These are phyloP conservation scores for Lagopus leucura DNA, from an alignment of 2,113 vertebrate species.

Conservation along the genomic window DNA sequence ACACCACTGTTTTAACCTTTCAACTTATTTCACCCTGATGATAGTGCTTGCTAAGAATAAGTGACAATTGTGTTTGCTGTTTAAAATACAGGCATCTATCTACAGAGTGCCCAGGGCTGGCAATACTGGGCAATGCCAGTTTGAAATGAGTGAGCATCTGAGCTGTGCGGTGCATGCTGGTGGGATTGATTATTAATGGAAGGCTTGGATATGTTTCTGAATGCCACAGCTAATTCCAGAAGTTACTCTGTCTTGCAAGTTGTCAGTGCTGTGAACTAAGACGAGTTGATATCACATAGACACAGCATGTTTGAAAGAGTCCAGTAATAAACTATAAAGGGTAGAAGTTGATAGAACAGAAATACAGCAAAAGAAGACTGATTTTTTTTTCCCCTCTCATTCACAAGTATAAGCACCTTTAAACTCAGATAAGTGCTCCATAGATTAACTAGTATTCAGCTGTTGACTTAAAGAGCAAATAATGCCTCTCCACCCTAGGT, in stretches of 20 bases:
- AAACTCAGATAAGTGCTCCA: not conserved
- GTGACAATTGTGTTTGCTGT: not conserved
- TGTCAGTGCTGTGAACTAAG: not conserved
- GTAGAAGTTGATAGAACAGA: not conserved
- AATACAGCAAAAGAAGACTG: not conserved
- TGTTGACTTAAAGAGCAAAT: not conserved
- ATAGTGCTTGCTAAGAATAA: conserved; percentile 28
- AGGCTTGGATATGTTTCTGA: not conserved
- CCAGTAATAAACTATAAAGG: not conserved
- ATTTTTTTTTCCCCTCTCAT: not conserved
- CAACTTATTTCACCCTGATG: conserved; percentile 7
- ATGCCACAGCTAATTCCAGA: not conserved
- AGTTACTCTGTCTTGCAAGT: not conserved
- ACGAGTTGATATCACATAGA: not conserved
- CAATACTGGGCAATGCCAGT: not conserved
- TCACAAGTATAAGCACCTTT: not conserved
- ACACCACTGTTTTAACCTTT: conserved; percentile 22
- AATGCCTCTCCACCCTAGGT: not conserved
- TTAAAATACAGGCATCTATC: conserved; percentile 7
- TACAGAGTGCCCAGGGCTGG: not conserved
- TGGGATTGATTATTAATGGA: not conserved
- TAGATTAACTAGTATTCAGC: not conserved
- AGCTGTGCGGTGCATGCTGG: not conserved
- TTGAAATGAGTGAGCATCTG: not conserved
- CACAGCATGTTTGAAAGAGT: not conserved